Conservation (phyloP, 2,113 vertebrate genomes). For the Caloenas nicobarica region DNA sequence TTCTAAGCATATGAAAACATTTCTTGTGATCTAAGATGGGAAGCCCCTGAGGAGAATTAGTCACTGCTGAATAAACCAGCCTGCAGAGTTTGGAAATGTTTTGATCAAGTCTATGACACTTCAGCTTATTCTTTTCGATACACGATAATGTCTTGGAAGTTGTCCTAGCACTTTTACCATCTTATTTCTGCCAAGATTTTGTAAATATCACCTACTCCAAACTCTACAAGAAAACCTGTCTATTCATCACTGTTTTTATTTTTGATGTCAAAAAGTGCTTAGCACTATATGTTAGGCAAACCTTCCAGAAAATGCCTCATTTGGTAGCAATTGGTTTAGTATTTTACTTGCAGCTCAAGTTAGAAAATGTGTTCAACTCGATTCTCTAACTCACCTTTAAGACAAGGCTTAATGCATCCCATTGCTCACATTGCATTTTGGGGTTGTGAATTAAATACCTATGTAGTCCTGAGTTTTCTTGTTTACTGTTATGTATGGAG, state of each 20-base stretch:
- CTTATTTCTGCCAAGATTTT: background rate
- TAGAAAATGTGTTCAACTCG: background rate
- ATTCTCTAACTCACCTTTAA: background rate
- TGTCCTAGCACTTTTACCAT: background rate
- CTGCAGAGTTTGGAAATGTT: background rate
- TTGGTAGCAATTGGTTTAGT: background rate
- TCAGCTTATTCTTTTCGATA: background rate
- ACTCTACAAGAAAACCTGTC: background rate
- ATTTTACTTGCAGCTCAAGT: background rate
- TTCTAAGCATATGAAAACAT: background rate
- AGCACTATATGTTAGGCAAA: background rate
- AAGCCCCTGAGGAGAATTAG: background rate
- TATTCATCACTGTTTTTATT: background rate
- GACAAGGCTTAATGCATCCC: background rate
- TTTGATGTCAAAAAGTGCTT: background rate
- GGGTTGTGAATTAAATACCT: background rate
- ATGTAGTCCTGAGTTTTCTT: background rate
- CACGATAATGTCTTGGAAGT: background rate
- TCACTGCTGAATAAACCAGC: background rate
- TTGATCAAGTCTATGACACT: background rate
- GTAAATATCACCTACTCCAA: background rate
- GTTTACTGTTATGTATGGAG: background rate
- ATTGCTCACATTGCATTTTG: background rate
- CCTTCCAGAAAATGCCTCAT: background rate
- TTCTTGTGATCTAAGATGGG: background rate